Evolutionary conservation across 2,797 vertebrate genomes (phyloP), one percentile per base, ranked within the genome.

Genomic region (Silurus aristotelis): DNA sequence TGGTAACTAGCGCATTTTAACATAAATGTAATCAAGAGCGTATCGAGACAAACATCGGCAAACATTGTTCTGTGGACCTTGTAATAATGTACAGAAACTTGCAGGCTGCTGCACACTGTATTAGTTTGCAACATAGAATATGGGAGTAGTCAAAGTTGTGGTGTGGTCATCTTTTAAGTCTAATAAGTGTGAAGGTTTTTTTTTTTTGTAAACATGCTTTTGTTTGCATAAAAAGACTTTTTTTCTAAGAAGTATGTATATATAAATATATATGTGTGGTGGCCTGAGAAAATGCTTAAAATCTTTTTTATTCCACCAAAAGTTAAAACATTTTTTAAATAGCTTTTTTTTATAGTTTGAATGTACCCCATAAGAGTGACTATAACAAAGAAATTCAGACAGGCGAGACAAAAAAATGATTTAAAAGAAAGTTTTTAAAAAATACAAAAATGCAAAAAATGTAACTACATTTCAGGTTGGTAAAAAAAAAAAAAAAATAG

Each of bases 41-140:
- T 86, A 80, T 73, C 73, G 68, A 48, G 56, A 48, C 56, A 27
- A 27, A 66, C 9, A 25, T 14, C 64, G 55, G 13, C 6, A 52
- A 79, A 63, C 60, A 80, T 80, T 20, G 64, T 80, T 84, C 60
- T 73, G 67, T 73, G 58, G 58, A 83, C 80, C 81, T 71, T 64
- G 81, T 80, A 63, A n/a, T 68, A 20, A 73, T 84, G 82, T 87
- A 87, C 82, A 86, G 85, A 17, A 75, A 78, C 38, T 66, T 80
- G 72, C 80, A 80, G 17, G 31, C 64, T 56, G 78, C 60, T 80
- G 77, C 55, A 56, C 55, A 86, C 31, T 87, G 76, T 83, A 80
- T 86, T 80, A 64, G 56, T 72, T 63, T 64, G 81, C 20, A 8
- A 70, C 27, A 38, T 67, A 76, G 61, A 75, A 56, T 76, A 85